Conservation (phyloP, 2,797 vertebrate genomes). For the Myotis findleyi region DNA sequence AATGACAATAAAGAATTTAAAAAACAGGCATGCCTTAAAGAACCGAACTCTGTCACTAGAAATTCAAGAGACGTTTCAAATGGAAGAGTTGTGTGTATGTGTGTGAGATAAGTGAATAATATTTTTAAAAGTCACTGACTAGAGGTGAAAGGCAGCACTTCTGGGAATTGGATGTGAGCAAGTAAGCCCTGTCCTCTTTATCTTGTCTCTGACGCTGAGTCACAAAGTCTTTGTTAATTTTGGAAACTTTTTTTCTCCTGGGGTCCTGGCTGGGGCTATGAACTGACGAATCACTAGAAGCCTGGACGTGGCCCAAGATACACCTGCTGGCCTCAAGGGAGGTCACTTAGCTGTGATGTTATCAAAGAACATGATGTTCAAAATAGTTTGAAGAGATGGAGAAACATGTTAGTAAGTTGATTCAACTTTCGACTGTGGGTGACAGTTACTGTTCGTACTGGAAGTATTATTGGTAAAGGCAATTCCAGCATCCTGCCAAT, state of each 20-base stretch:
- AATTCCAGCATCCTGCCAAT: neutral
- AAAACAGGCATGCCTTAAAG: slow-evolving; percentile 59
- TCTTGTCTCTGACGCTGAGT: neutral
- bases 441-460: neutral
- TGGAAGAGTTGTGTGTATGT: neutral
- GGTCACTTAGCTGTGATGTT: neutral
- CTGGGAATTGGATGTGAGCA: neutral
- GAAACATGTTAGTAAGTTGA: neutral
- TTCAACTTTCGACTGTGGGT: neutral
- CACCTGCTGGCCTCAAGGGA: neutral
- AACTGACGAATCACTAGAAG: neutral
- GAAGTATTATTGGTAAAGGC: neutral
- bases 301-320: neutral
- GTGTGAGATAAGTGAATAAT: neutral
- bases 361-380: slow-evolving; percentile 36
- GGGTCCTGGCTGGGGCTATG: neutral
- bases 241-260: neutral
- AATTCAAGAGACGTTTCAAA: neutral
- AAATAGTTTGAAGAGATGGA: slow-evolving; percentile 12
- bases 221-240: neutral
- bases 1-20: slow-evolving; percentile 47
- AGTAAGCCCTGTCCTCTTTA: neutral
- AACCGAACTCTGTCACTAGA: neutral
- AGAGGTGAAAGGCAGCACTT: neutral
- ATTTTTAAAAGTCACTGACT: neutral